Evolutionary conservation across 2,888 invertebrate species (phyloP).

Genomic region (Yponomeuta malinellus): DNA sequence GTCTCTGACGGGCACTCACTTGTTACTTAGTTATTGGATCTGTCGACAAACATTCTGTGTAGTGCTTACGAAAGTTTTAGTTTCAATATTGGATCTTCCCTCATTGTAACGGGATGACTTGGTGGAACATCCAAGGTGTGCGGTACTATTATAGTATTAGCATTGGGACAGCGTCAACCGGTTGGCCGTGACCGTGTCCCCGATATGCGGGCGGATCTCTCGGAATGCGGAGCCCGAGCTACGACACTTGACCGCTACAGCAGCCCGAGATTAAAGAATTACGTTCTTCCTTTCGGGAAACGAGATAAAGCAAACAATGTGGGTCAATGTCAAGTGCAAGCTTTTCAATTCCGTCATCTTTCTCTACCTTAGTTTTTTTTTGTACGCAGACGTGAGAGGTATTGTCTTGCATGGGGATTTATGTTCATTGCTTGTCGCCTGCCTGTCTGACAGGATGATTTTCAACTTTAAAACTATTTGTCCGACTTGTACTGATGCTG

Average conservation of each 20-base stretch:
- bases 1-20: neutral
- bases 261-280: neutral
- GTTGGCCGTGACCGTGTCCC: conserved; percentile 68
- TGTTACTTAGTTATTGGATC: neutral
- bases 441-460: neutral
- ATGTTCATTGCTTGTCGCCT: neutral
- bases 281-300: neutral
- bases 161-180: conserved; percentile 38
- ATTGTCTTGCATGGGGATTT: neutral
- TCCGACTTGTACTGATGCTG: neutral
- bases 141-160: neutral
- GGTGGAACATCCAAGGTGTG: neutral
- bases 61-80: too few species aligned
- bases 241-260: conserved; percentile 35
- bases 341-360: neutral
- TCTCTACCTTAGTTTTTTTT: neutral
- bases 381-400: neutral
- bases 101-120: neutral
- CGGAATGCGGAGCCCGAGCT: conserved; percentile 55
- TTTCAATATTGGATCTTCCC: too few species aligned
- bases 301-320: neutral
- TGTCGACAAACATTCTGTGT: too few species aligned
- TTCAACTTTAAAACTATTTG: neutral
- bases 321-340: neutral
- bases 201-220: conserved; percentile 43